Conservation (phyloP, 2,113 vertebrate genomes). For the Mormoops blainvillei region DNA sequence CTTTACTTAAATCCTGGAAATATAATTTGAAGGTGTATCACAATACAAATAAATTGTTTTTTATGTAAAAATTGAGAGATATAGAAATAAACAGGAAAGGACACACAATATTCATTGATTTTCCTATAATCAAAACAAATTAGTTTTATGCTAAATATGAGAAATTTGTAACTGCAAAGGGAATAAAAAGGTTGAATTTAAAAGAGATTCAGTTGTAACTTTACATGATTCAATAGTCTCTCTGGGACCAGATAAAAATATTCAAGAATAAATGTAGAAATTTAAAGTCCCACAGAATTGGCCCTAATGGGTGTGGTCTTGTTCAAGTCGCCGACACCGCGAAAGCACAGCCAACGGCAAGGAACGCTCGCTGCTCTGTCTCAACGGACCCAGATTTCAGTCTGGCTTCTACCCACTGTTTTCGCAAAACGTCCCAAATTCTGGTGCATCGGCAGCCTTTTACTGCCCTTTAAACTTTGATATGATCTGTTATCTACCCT, state of each 20-base stretch:
- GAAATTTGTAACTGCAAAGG: not conserved
- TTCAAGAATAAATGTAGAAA: not conserved
- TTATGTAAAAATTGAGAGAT: not conserved
- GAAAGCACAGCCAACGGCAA: not conserved
- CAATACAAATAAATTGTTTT: not conserved
- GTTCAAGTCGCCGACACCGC: not conserved
- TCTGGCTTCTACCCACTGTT: not conserved
- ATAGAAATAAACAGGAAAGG: not conserved
- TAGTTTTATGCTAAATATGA: not conserved
- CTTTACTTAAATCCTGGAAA: not conserved
- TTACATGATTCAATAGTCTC: not conserved
- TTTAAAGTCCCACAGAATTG: not conserved
- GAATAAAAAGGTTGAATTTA: not conserved
- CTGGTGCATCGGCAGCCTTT: not conserved
- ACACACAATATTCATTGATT: not conserved
- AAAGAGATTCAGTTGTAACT: not conserved
- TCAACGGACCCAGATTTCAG: not conserved
- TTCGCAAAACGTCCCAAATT: not conserved
- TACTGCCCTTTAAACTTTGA: not conserved
- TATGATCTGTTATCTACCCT: not conserved
- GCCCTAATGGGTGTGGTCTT: not conserved
- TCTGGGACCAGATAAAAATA: not conserved
- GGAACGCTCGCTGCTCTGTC: not conserved
- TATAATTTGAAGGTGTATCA: not conserved
- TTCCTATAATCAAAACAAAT: not conserved